Conservation (phyloP, 2,113 vertebrate species). For the Thunnus thynnus region DNA sequence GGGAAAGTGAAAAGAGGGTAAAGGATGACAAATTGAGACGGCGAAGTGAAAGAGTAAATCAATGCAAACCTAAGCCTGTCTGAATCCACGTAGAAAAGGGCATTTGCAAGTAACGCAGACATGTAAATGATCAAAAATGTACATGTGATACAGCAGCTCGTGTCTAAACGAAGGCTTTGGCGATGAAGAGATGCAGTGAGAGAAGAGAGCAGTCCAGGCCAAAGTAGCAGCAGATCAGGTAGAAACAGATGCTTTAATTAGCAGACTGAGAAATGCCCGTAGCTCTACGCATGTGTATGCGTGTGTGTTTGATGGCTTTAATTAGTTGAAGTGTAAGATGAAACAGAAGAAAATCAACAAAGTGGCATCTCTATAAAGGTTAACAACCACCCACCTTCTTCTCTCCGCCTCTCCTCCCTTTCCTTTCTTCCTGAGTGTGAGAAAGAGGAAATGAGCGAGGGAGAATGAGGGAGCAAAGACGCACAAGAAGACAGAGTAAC, state of each 20-base stretch:
- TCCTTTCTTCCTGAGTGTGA: constrained; percentile 4
- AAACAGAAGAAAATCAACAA: constrained; percentile 73
- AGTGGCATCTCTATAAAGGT: constrained; percentile 69
- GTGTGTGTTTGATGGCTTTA: constrained; percentile 65
- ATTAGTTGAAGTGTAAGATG: constrained; percentile 63
- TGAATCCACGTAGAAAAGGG: background rate
- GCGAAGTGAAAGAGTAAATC: constrained; percentile 20
- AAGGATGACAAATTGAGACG: background rate
- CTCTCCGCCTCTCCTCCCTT: background rate
- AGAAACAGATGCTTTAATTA: constrained; percentile 74
- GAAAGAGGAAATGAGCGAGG: constrained; percentile 36
- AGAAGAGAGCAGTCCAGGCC: constrained; percentile 26
- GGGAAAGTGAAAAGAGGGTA: background rate
- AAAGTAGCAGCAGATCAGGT: constrained; percentile 45
- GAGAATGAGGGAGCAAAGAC: constrained; percentile 39
- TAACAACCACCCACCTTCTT: constrained; percentile 57
- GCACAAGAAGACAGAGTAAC: constrained; percentile 44
- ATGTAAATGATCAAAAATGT: constrained; percentile 1
- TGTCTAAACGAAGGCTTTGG: background rate
- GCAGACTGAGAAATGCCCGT: constrained; percentile 41
- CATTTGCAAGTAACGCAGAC: background rate
- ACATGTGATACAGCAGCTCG: background rate
- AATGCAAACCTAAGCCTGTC: background rate
- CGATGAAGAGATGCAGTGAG: constrained; percentile 16
- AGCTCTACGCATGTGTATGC: constrained; percentile 18